These are phyloP conservation scores for Orchesella flavescens DNA, from an alignment of 2,888 invertebrate species.

Conservation along the genomic window DNA sequence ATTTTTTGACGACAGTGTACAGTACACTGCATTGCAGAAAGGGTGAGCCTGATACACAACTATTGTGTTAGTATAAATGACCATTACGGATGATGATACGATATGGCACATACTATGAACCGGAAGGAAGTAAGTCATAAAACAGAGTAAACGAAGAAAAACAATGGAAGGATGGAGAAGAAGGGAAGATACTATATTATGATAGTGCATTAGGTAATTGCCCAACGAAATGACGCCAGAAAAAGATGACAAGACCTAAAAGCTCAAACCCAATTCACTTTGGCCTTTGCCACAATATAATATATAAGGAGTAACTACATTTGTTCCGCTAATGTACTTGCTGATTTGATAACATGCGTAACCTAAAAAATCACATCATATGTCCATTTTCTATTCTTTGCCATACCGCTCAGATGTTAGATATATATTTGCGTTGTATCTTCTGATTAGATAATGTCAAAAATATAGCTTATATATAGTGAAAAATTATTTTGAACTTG, in stretches of 20 bases:
- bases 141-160: constrained; percentile 33
- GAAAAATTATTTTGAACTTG: no score
- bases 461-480: background rate
- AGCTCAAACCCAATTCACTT: no score
- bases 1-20: background rate
- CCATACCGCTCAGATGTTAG: no score
- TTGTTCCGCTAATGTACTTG: background rate
- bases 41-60: background rate
- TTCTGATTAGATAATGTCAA: constrained; percentile 21
- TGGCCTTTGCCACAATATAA: background rate
- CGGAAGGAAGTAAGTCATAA: constrained; percentile 59
- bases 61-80: background rate
- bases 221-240: no score
- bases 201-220: background rate
- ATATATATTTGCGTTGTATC: background rate
- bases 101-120: background rate
- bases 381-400: no score
- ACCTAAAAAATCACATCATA: no score
- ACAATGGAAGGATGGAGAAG: constrained; percentile 41
- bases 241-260: no score
- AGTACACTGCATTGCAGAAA: background rate
- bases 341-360: background rate
- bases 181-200: background rate
- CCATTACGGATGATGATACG: background rate
- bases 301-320: background rate